Base-by-base conservation (phyloP, 2,888 invertebrate genomes). In the Lathronympha strigana region DNA sequence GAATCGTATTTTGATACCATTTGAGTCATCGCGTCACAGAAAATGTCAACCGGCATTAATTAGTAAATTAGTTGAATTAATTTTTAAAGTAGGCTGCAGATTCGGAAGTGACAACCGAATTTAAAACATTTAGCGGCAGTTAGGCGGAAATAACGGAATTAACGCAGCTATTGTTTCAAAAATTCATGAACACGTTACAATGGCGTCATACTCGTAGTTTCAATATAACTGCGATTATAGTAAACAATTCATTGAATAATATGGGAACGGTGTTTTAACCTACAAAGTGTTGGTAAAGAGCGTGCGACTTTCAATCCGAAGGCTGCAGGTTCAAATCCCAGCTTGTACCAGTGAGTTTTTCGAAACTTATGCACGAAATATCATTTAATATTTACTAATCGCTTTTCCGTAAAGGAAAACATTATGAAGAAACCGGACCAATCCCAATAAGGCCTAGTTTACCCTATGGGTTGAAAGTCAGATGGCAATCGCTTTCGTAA, bases 81-180 rank as follows among this genome's bases (percentile, higher is more conserved):
- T 47, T 62, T 49, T 28, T 31, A 53, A 66, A 53, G 53, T 68
- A 55, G 74, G 75, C 69, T 72, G 70, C 63, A 69, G 58, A 49
- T 68, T 71, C 71, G 71, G 72, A 76, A 71, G 68, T 73, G 70
- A 70, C 69, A 69, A 57, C 19, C 53, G 69, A 60, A 68, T 68
- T 71, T 73, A 71, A 75, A 68, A 64, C 23, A 63, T 66, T 62
- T 72, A 68, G 55, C 61, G 68, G 68, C 70, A 71, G 67, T 70
- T 68, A 69, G 63, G 69, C 78, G 75, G 77, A 79, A 66, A 68
- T 78, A 79, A 77, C 77, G 78, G 79, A 61, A 63, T 70, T 51
- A 62, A 51, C 54, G 53, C 50, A 53, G 66, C 72, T 70, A 74
- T 77, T 76, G 77, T 78, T 76, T 76, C 63, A 63, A 40, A 69